Percentiles rank a stretch among this genome's conserved stretches.
These are phyloP conservation scores for Melierax canorus DNA, from an alignment of 2,113 vertebrate genomes.

Conservation along the genomic window DNA sequence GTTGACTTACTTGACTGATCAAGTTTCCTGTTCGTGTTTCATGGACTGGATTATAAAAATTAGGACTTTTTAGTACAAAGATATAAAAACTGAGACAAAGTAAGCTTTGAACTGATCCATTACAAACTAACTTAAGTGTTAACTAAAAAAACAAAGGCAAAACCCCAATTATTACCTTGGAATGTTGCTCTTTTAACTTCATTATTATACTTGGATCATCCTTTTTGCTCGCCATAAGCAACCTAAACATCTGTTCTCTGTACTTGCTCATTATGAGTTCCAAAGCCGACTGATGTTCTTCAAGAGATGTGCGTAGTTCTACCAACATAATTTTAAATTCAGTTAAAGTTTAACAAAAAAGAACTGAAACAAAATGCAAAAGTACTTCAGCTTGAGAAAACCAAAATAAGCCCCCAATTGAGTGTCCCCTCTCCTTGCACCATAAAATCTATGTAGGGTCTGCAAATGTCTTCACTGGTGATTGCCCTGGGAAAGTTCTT, in stretches of 20 bases:
- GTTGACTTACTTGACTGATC: background rate
- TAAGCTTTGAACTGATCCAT: background rate
- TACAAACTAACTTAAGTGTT: background rate
- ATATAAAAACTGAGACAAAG: background rate
- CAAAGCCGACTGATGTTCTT: slow-evolving; percentile 96
- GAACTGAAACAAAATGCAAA: background rate
- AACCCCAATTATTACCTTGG: slow-evolving; percentile 76
- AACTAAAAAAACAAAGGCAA: background rate
- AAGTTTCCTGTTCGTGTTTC: background rate
- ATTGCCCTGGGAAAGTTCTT: background rate
- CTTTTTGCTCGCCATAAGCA: slow-evolving; percentile 93
- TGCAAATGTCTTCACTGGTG: background rate
- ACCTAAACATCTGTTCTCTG: slow-evolving; percentile 92
- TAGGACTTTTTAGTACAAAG: background rate
- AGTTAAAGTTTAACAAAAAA: background rate
- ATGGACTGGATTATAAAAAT: background rate
- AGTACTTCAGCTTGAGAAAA: background rate
- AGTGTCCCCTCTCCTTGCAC: background rate
- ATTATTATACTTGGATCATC: slow-evolving; percentile 88
- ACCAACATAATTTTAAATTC: background rate
- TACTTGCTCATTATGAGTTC: slow-evolving; percentile 99
- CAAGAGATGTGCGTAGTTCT: slow-evolving; percentile 91
- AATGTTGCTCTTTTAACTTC: slow-evolving; percentile 95
- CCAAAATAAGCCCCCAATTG: accelerated
- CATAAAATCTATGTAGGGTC: background rate